Conservation (phyloP, 2,797 vertebrate species). For the Petrocephalus schoutedeni region DNA sequence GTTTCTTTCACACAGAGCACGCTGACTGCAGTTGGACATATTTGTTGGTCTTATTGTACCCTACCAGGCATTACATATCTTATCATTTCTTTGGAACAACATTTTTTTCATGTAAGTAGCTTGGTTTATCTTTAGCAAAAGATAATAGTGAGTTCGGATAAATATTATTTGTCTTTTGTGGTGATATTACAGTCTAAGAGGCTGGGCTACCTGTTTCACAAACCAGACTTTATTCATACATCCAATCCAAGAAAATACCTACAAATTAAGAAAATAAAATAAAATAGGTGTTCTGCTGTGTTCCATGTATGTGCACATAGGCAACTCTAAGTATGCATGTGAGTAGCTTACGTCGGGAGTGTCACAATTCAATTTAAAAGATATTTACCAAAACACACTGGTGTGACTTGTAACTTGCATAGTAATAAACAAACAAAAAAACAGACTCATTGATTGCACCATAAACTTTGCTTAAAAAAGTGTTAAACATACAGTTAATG, state of each 20-base stretch:
- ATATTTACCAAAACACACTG: background rate
- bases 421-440: background rate
- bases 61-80: background rate
- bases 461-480: background rate
- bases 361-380: background rate
- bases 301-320: too few relatives aligned
- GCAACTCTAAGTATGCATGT: background rate
- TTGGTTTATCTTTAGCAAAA: background rate
- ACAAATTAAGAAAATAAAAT: background rate
- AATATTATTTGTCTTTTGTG: background rate
- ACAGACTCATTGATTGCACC: background rate
- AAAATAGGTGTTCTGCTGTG: background rate
- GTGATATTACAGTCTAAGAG: background rate
- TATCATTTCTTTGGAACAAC: background rate
- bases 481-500: background rate
- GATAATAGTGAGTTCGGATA: background rate
- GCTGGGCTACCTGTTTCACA: background rate
- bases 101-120: background rate
- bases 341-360: background rate
- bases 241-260: background rate
- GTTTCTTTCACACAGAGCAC: background rate
- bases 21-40: background rate
- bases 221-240: background rate
- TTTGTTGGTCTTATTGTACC: background rate
- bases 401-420: background rate